phyloP scores from a whole-genome alignment of 2,797 vertebrate genomes.

The Halcyon smyrnensis region DNA sequence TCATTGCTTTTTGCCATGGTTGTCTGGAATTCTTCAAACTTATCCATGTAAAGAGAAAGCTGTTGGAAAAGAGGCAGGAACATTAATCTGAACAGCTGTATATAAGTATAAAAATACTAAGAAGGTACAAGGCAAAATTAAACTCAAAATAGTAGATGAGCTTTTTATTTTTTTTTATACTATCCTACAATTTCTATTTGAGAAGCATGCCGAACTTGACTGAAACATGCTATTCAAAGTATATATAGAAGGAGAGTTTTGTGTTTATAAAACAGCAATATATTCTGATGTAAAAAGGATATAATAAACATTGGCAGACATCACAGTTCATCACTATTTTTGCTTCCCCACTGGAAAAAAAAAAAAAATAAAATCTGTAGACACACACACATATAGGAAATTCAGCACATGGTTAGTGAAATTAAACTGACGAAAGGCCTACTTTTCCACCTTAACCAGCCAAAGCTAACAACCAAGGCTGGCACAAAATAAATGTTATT shows the following conservation, averaged over 20 bases:
- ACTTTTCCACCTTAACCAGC: background rate
- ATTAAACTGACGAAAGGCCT: background rate
- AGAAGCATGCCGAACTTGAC: background rate
- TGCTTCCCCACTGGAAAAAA: background rate
- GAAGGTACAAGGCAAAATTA: background rate
- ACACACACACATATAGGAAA: background rate
- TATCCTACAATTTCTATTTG: background rate
- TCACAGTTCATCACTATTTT: background rate
- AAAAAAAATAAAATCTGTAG: background rate
- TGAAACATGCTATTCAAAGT: background rate
- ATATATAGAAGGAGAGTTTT: background rate
- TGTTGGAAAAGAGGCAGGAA: slow-evolving; percentile 67
- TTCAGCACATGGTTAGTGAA: background rate
- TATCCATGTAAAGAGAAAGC: slow-evolving; percentile 99
- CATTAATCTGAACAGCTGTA: background rate
- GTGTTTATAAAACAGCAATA: background rate
- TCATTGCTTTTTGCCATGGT: slow-evolving; percentile 99
- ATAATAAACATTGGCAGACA: background rate
- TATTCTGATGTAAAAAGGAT: background rate
- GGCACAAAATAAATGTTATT: background rate
- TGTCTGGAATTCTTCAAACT: slow-evolving; percentile 99
- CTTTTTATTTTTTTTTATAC: background rate
- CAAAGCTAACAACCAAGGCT: background rate
- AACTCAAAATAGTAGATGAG: background rate
- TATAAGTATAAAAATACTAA: background rate